These are phyloP conservation scores for Xanthia icteritia DNA, from an alignment of 2,888 invertebrate species.

Conservation along the genomic window DNA sequence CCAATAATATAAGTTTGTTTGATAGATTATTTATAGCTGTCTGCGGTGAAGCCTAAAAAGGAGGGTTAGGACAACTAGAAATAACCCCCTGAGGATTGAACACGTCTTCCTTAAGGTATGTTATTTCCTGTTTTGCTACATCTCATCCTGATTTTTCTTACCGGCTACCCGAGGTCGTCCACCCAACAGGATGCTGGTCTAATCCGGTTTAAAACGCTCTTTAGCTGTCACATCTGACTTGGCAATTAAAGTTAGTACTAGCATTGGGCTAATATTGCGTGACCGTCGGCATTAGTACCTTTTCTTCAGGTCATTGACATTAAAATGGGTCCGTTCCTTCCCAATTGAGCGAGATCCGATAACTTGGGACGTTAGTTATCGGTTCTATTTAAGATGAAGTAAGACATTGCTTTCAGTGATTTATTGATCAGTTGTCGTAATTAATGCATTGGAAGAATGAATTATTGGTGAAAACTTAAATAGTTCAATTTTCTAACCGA, in stretches of 20 bases:
- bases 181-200: conserved; percentile 13
- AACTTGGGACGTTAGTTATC: conserved; percentile 25
- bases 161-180: conserved; percentile 25
- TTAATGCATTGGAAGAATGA: conserved; percentile 2
- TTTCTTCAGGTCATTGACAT: conserved; percentile 61
- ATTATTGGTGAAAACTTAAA: not conserved
- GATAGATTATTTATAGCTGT: not conserved
- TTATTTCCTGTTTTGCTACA: conserved; percentile 16
- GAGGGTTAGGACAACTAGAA: not conserved
- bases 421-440: conserved; percentile 23
- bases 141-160: conserved; percentile 7
- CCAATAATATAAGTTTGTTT: conserved; percentile 7
- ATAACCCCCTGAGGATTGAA: not conserved
- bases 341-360: conserved; percentile 39
- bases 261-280: conserved; percentile 31
- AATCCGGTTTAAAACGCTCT: conserved; percentile 13
- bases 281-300: conserved; percentile 18
- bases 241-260: conserved; percentile 44
- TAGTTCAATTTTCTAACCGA: not conserved
- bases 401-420: conserved; percentile 13
- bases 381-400: conserved; percentile 25
- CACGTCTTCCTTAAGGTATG: not conserved
- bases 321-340: conserved; percentile 55
- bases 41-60: no score
- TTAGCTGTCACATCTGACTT: conserved; percentile 32